Evolutionary conservation across 2,888 invertebrate species (phyloP).

Genomic region (Caenorhabditis afra): DNA sequence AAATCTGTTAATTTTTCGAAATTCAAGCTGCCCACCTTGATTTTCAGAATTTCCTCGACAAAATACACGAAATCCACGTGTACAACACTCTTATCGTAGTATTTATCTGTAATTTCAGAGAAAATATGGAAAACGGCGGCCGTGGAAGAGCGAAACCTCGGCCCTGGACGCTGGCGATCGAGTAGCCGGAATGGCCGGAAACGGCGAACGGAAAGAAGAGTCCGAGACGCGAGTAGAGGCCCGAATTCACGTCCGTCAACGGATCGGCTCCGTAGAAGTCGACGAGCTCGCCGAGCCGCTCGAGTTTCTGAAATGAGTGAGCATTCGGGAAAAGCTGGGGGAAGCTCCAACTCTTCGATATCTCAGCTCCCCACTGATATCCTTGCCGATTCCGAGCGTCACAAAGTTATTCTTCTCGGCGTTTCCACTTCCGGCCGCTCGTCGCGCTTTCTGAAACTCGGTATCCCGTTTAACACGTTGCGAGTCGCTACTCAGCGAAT

Average conservation of each 20-base stretch:
- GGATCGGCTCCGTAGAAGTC: conserved; percentile 32
- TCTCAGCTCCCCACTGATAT: conserved; percentile 41
- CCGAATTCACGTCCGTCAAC: conserved; percentile 36
- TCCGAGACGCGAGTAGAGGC: conserved; percentile 34
- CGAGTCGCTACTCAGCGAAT: no score
- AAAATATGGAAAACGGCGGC: neutral
- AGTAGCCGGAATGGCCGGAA: conserved; percentile 23
- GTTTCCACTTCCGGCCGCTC: no score
- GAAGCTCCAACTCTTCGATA: conserved; percentile 11
- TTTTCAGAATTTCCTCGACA: conserved; percentile 30
- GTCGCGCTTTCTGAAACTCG: no score
- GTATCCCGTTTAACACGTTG: no score
- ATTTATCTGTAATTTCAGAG: conserved; percentile 15
- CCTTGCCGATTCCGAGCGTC: conserved; percentile 54
- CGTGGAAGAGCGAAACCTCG: no score
- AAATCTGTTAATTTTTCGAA: neutral
- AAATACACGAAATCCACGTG: conserved; percentile 53
- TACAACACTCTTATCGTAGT: conserved; percentile 43
- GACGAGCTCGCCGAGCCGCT: conserved; percentile 23
- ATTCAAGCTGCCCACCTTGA: conserved; percentile 12
- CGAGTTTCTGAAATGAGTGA: conserved; percentile 33
- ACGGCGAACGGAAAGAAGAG: conserved; percentile 48
- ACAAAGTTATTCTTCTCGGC: conserved; percentile 30
- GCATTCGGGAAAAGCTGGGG: neutral
- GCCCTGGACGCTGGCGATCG: conserved; percentile 27